These are phyloP conservation scores for Coregonus ussuriensis DNA, from an alignment of 2,797 vertebrate species.

Conservation along the genomic window DNA sequence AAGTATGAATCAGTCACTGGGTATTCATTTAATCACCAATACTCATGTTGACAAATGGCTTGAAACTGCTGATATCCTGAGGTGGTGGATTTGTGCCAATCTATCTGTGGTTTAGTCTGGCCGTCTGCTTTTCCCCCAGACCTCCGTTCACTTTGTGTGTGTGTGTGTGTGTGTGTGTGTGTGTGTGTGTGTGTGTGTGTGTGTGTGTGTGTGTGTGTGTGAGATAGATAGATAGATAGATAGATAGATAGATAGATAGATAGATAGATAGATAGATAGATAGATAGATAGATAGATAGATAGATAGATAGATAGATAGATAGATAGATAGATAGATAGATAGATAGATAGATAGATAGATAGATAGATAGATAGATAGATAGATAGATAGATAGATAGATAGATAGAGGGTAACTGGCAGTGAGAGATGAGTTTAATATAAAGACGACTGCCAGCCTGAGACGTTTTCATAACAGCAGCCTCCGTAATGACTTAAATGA, in stretches of 20 bases:
- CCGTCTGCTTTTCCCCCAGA: neutral
- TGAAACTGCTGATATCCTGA: no score
- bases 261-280: no score
- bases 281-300: no score
- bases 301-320: no score
- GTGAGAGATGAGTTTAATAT: conserved; percentile 43
- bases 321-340: no score
- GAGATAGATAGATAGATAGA: no score
- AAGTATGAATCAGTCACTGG: conserved; percentile 9
- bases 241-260: no score
- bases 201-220: conserved; percentile 3
- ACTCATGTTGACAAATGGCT: neutral
- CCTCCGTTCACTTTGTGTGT: neutral
- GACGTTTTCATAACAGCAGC: conserved; percentile 21
- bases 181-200: conserved; percentile 13
- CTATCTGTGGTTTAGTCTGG: neutral
- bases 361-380: no score
- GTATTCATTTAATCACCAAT: conserved; percentile 16
- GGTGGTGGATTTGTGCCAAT: conserved; percentile 19
- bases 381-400: no score
- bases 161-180: conserved; percentile 5
- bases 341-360: no score
- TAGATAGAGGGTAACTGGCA: neutral
- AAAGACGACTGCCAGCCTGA: conserved; percentile 1
- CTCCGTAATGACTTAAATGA: conserved; percentile 35